Evolutionary conservation across 2,113 vertebrate genomes (phyloP).

Genomic region (Empidonax traillii): DNA sequence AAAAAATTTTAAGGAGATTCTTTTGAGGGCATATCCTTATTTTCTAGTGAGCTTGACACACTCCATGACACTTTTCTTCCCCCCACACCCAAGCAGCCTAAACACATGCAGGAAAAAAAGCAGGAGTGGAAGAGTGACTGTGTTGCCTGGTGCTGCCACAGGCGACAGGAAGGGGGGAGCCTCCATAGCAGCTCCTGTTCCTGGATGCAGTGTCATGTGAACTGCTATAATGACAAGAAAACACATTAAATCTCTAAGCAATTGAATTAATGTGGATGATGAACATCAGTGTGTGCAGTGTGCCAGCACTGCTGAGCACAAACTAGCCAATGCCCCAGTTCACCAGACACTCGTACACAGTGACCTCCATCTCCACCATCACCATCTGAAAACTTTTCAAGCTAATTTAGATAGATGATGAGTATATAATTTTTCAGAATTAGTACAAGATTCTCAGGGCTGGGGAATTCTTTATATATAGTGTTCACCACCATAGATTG

Average conservation of each 20-base stretch:
- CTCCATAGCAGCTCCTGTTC: background rate
- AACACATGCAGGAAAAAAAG: background rate
- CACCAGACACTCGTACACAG: background rate
- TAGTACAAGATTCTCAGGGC: background rate
- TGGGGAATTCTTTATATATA: background rate
- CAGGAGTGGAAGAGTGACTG: background rate
- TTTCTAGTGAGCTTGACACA: background rate
- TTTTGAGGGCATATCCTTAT: background rate
- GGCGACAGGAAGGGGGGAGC: background rate
- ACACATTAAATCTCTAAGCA: background rate
- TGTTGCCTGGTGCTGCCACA: background rate
- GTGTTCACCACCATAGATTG: background rate
- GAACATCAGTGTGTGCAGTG: background rate
- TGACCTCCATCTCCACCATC: background rate
- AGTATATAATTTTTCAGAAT: background rate
- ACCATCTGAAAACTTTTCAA: background rate
- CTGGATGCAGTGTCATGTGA: accelerated
- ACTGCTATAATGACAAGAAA: background rate
- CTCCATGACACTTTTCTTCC: background rate
- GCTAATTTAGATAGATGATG: background rate
- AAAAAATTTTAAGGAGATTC: background rate
- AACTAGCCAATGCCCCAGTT: accelerated
- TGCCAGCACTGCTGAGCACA: background rate
- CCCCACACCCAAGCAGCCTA: accelerated
- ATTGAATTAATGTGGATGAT: background rate